Evolutionary conservation across 2,113 vertebrate species (phyloP).

Genomic region (Strix aluco): DNA sequence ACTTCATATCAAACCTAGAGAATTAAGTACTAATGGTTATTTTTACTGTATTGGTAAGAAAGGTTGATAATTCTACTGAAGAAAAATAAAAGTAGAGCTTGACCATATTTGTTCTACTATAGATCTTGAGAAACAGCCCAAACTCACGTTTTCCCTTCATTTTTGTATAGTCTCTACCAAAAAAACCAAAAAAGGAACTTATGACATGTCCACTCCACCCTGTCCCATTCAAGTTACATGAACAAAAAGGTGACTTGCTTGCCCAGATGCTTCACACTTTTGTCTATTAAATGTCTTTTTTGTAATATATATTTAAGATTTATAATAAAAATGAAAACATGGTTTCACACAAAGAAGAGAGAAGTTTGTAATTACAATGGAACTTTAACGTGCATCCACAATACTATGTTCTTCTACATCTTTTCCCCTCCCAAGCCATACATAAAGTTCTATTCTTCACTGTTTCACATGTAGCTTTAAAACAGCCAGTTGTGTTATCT

Average conservation of each 20-base stretch:
- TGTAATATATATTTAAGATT: constrained; percentile 66
- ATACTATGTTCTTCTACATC: background rate
- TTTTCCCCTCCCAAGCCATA: background rate
- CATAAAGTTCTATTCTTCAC: background rate
- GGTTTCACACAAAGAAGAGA: constrained; percentile 58
- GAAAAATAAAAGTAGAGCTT: background rate
- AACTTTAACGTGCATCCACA: constrained; percentile 46
- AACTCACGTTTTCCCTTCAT: background rate
- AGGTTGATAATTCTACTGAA: background rate
- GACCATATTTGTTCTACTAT: background rate
- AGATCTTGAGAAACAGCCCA: background rate
- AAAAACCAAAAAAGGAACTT: constrained; percentile 18
- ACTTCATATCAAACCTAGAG: background rate
- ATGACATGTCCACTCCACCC: constrained; percentile 57
- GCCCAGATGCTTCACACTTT: constrained; percentile 34
- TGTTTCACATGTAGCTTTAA: background rate
- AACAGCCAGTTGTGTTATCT: background rate
- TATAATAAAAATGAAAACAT: constrained; percentile 62
- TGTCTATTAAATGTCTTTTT: constrained; percentile 16
- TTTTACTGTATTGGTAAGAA: background rate
- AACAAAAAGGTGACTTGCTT: background rate
- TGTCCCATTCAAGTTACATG: constrained; percentile 22
- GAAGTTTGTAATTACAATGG: constrained; percentile 51
- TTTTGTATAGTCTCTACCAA: constrained; percentile 8
- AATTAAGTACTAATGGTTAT: background rate